A percentile compares a stretch with the other conserved stretches of the same genome.
Evolutionary conservation across 2,797 vertebrate genomes (phyloP).

Genomic region (Coregonus sp.): DNA sequence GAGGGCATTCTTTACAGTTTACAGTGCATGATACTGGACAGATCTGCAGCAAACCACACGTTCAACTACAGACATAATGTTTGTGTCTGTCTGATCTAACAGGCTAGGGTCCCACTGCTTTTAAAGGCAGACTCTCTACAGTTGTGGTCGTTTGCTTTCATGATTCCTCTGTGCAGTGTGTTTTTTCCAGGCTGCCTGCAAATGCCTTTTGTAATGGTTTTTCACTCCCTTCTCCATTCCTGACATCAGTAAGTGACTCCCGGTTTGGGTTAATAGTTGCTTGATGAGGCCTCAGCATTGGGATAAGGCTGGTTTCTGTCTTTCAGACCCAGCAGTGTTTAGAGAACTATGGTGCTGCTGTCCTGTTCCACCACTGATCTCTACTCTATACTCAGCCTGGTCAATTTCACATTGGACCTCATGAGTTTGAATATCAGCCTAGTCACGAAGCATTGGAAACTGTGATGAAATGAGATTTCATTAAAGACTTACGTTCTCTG

Average conservation of each 20-base stretch:
- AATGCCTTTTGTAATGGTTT: not conserved
- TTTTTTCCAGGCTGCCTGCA: constrained; percentile 20
- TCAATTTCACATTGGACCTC: not conserved
- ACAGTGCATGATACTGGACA: constrained; percentile 57
- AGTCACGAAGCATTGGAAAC: too few relatives aligned
- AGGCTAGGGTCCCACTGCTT: not conserved
- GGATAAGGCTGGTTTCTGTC: not conserved
- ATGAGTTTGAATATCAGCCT: too few relatives aligned
- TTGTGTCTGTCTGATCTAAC: too few relatives aligned
- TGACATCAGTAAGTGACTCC: not conserved
- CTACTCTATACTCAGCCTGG: not conserved
- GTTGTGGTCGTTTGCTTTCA: constrained; percentile 21
- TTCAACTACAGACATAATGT: too few relatives aligned
- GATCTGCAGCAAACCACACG: constrained; percentile 16
- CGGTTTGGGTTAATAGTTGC: not conserved
- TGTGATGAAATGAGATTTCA: too few relatives aligned
- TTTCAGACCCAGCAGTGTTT: not conserved
- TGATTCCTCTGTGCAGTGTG: constrained; percentile 35
- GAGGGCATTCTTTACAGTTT: constrained; percentile 47
- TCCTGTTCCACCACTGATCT: not conserved
- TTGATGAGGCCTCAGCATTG: not conserved
- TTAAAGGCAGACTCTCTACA: constrained; percentile 14
- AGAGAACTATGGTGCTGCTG: not conserved
- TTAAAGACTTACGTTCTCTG: too few relatives aligned
- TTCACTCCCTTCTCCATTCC: constrained; percentile 7